Percentiles rank a stretch among this genome's conserved stretches.
Evolutionary conservation across 2,113 vertebrate species (phyloP).

Genomic region (Callipepla californica): DNA sequence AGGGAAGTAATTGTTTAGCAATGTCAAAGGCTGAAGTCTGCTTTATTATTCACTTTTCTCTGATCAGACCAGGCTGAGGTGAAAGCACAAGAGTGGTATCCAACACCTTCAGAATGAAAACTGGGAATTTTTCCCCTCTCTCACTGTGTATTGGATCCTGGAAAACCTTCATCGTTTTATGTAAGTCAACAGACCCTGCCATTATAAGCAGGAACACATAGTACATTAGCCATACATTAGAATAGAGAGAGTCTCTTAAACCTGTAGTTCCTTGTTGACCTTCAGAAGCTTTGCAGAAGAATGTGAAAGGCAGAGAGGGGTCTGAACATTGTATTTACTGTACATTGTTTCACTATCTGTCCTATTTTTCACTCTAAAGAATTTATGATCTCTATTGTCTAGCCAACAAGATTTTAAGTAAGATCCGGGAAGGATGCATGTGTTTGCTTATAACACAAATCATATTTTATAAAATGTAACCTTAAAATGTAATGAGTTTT

Average conservation of each 20-base stretch:
- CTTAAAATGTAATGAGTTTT: not conserved
- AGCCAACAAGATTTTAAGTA: not conserved
- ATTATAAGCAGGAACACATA: not conserved
- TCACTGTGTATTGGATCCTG: not conserved
- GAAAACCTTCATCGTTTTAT: not conserved
- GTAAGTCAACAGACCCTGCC: not conserved
- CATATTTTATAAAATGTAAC: not conserved
- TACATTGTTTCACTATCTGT: not conserved
- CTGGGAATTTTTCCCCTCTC: not conserved
- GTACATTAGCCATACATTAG: conserved; percentile 13
- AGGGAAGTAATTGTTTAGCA: not conserved
- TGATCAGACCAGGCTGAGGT: not conserved
- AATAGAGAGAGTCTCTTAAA: conserved; percentile 2
- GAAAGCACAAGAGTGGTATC: not conserved
- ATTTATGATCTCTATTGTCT: not conserved
- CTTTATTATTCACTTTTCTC: not conserved
- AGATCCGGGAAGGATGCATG: not conserved
- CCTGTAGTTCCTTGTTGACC: conserved; percentile 7
- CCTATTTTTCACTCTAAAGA: not conserved
- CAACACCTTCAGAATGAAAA: not conserved
- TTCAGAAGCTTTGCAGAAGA: conserved; percentile 33
- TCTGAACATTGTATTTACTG: not conserved
- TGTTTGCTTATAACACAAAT: not conserved
- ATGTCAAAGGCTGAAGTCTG: not conserved
- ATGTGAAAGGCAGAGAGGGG: not conserved